Base-by-base conservation (phyloP, 1,140 invertebrate species). In the Heliothis subflexa region DNA sequence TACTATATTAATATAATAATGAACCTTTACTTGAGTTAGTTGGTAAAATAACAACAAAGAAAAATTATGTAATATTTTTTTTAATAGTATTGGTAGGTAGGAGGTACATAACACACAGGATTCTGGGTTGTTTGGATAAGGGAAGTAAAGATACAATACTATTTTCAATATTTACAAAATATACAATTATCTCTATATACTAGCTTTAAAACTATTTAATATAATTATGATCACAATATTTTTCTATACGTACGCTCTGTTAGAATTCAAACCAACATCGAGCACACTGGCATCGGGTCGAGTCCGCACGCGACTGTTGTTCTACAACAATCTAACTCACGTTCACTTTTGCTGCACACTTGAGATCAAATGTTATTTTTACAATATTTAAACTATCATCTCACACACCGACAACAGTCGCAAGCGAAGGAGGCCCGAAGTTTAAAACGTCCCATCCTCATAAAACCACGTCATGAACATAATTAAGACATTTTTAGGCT, bases 131-230 rank as follows among this genome's bases (percentile, higher is more conserved):
- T 93, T 93, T 93, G 92, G 92, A 91, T 92, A 91, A 91, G 90
- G 90, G 93, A 91, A 94, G 89, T 93, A 93, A 75, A 94, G 93
- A 94, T 95, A 95, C 94, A 95, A 94, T 95, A 95, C 93, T 95
- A 95, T 95, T 94, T 93, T 93, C 93, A 95, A 91, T 95, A 95
- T 95, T 89, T 95, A 95, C 94, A 95, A 95, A 95, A 95, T 95
- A 94, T 95, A 95, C 94, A 95, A 89, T 94, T 95, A 95, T 78
- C 79, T 90, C 88, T 93, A 95, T 87, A 87, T 84, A 87, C 91
- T 94, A 94, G 89, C 91, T 87, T 90, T 91, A 91, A 89, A 89
- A 88, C 91, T 93, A 94, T 85, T n/a, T n/a, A 93, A 89, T 94
- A 94, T 93, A 95, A 94, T 94, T 94, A 94, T 94, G 93, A 94